Evolutionary conservation across 2,888 invertebrate species (phyloP).

Genomic region (Itoplectis maculator): DNA sequence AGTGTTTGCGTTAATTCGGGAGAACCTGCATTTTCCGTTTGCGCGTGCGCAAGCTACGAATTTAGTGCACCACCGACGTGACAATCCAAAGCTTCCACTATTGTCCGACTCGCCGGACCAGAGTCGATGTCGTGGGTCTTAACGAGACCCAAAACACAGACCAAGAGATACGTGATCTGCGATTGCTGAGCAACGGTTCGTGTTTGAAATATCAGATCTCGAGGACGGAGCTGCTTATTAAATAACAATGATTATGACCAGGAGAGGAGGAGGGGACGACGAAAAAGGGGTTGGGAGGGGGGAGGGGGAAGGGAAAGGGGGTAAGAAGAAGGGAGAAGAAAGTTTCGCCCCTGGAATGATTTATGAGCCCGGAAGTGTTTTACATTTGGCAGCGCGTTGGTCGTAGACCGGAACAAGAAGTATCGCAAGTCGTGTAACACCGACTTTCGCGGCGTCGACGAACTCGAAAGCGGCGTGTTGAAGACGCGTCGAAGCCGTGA

Average conservation of each 20-base stretch:
- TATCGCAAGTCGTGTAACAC: constrained; percentile 18
- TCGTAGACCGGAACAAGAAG: constrained; percentile 21
- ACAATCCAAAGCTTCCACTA: constrained; percentile 38
- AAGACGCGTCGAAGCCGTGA: constrained; percentile 14
- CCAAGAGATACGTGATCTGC: constrained; percentile 41
- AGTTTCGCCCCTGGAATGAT: constrained; percentile 16
- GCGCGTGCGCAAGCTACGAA: constrained; percentile 12
- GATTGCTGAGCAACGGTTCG: constrained; percentile 38
- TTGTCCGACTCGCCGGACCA: constrained; percentile 27
- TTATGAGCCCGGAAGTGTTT: constrained; percentile 17
- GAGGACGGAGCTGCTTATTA: constrained; percentile 13
- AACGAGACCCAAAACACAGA: constrained; percentile 25
- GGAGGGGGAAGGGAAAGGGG: no score
- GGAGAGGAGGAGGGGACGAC: background rate
- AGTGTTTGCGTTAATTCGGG: constrained; percentile 65
- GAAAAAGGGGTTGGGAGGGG: no score
- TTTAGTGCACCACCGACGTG: constrained; percentile 29
- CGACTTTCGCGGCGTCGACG: constrained; percentile 26
- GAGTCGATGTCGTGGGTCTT: constrained; percentile 27
- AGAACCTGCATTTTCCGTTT: constrained; percentile 50
- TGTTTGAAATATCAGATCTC: constrained; percentile 33
- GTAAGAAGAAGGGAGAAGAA: background rate
- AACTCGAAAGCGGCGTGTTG: constrained; percentile 21
- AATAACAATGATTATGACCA: constrained; percentile 17
- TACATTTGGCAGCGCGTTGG: constrained; percentile 8